These are phyloP conservation scores for Ia io DNA, from an alignment of 2,113 vertebrate genomes.

Conservation along the genomic window DNA sequence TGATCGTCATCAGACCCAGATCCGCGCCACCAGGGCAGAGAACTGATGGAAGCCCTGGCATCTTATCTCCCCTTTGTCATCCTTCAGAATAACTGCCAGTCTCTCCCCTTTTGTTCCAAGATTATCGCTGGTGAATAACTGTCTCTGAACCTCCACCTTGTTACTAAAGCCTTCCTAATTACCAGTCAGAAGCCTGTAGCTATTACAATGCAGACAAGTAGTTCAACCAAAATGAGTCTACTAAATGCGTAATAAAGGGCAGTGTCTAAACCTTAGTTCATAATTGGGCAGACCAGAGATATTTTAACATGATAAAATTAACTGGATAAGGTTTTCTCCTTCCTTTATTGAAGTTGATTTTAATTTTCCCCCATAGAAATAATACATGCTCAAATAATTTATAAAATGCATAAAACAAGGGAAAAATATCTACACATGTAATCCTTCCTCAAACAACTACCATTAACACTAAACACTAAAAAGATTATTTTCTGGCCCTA, in stretches of 20 bases:
- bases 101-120: neutral
- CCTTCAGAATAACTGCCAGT: neutral
- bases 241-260: neutral
- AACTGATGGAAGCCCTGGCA: neutral
- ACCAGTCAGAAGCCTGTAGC: neutral
- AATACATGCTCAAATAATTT: constrained; percentile 11
- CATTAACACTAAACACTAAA: neutral
- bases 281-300: neutral
- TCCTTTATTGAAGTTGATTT: constrained; percentile 14
- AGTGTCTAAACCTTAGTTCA: neutral
- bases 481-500: constrained; percentile 7
- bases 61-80: neutral
- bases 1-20: neutral
- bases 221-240: neutral
- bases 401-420: neutral
- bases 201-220: neutral
- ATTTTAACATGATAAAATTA: neutral
- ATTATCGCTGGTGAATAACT: neutral
- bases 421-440: neutral
- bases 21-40: neutral
- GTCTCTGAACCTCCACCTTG: neutral
- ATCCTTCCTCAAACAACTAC: neutral
- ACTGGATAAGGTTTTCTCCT: neutral
- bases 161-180: neutral
- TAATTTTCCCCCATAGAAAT: constrained; percentile 4